Conservation (phyloP, 1,140 invertebrate species). For the Agrypnia vestita region DNA sequence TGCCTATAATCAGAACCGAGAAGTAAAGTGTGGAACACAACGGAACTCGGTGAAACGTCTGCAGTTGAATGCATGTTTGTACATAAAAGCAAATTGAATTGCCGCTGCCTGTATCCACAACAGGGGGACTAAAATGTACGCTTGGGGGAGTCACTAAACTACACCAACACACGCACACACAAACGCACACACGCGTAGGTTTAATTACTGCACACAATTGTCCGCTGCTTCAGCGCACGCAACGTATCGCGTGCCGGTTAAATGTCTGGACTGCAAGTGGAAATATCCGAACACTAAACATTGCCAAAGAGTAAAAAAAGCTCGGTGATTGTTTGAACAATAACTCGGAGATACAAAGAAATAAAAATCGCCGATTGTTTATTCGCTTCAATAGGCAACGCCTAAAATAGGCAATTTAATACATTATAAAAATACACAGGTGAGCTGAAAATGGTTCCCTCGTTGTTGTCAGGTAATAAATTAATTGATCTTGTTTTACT, state of each 20-base stretch:
- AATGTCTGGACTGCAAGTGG: slow-evolving; percentile 13
- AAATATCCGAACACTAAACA: background rate
- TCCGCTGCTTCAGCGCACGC: slow-evolving; percentile 24
- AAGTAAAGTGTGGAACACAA: slow-evolving; percentile 9
- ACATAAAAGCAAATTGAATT: slow-evolving; percentile 40
- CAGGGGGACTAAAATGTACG: slow-evolving; percentile 16
- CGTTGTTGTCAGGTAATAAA: no score
- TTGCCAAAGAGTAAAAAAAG: background rate
- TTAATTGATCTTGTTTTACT: no score
- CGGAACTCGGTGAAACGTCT: slow-evolving; percentile 30
- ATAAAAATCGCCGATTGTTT: no score
- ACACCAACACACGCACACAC: background rate
- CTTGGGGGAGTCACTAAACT: slow-evolving; percentile 35
- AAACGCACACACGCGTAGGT: background rate
- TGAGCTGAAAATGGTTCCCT: no score
- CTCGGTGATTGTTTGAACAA: background rate
- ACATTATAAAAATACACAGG: no score
- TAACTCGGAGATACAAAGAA: background rate
- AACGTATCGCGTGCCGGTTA: slow-evolving; percentile 38
- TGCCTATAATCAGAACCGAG: background rate
- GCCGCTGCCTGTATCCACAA: slow-evolving; percentile 2
- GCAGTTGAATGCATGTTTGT: slow-evolving; percentile 42
- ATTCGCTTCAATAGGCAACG: no score
- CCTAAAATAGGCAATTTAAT: no score
- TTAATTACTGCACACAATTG: slow-evolving; percentile 40